A percentile compares a stretch with the other conserved stretches of the same genome.
Conservation (phyloP, 2,113 vertebrate species). For the Steatornis caripensis region DNA sequence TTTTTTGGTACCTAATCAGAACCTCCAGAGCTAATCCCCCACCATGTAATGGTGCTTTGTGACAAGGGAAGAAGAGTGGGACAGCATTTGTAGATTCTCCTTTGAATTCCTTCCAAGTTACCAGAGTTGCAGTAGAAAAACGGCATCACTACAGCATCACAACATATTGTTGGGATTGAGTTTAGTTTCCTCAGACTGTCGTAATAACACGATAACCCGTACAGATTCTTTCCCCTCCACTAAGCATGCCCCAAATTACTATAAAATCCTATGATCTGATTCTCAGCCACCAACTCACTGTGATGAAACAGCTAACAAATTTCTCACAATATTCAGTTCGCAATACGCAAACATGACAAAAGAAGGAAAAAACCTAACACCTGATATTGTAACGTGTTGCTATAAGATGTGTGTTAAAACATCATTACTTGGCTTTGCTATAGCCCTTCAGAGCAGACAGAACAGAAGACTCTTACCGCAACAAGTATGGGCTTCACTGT, state of each 20-base stretch:
- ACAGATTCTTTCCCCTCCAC: neutral
- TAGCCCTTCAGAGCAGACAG: neutral
- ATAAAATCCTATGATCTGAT: neutral
- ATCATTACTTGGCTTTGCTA: neutral
- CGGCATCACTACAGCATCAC: neutral
- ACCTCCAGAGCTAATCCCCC: neutral
- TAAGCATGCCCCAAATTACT: neutral
- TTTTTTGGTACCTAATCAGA: neutral
- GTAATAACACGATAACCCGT: neutral
- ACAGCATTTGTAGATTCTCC: neutral
- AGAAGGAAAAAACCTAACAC: neutral
- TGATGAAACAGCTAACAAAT: neutral
- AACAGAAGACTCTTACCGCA: constrained; percentile 70
- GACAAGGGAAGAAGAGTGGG: neutral
- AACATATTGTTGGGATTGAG: neutral
- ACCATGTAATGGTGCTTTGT: neutral
- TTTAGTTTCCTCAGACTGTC: neutral
- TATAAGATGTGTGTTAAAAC: neutral
- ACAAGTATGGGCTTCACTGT: constrained; percentile 73
- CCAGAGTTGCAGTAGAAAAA: neutral
- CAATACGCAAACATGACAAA: neutral
- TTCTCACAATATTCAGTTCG: neutral
- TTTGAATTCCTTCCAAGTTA: neutral
- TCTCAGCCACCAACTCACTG: neutral
- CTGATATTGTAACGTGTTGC: neutral